Evolutionary conservation across 1,140 invertebrate species (phyloP).

Genomic region (Drosophila navojoa): DNA sequence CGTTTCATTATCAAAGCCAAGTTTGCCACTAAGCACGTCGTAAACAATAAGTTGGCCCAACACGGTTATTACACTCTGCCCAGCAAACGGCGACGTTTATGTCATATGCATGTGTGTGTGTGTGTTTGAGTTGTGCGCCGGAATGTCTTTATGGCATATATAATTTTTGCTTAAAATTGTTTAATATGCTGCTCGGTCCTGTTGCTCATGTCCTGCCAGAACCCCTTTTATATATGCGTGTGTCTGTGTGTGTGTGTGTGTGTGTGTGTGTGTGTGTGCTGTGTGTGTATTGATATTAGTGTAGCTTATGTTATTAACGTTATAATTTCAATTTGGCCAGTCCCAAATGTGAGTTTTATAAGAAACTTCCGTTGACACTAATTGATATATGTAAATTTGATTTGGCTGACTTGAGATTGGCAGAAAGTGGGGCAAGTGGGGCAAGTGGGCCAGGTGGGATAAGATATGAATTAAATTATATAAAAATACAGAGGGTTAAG

Average conservation of each 20-base stretch:
- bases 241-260: neutral
- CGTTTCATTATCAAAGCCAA: slow-evolving; percentile 77
- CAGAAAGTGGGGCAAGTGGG: too few relatives aligned
- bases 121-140: slow-evolving; percentile 22
- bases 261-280: neutral
- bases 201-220: slow-evolving; percentile 22
- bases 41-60: slow-evolving; percentile 79
- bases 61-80: slow-evolving; percentile 73
- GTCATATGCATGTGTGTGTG: slow-evolving; percentile 8
- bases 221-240: slow-evolving; percentile 1
- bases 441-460: too few relatives aligned
- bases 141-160: slow-evolving; percentile 65
- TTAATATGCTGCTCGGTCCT: slow-evolving; percentile 60
- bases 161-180: slow-evolving; percentile 74
- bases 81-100: slow-evolving; percentile 47
- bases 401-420: neutral
- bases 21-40: slow-evolving; percentile 79
- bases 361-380: slow-evolving; percentile 33
- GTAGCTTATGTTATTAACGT: slow-evolving; percentile 41
- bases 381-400: slow-evolving; percentile 23
- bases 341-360: slow-evolving; percentile 25
- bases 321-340: slow-evolving; percentile 42
- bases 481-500: too few relatives aligned
- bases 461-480: too few relatives aligned
- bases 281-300: slow-evolving; percentile 24